These are phyloP conservation scores for Labeo rohita DNA, from an alignment of 2,113 vertebrate genomes.

Conservation along the genomic window DNA sequence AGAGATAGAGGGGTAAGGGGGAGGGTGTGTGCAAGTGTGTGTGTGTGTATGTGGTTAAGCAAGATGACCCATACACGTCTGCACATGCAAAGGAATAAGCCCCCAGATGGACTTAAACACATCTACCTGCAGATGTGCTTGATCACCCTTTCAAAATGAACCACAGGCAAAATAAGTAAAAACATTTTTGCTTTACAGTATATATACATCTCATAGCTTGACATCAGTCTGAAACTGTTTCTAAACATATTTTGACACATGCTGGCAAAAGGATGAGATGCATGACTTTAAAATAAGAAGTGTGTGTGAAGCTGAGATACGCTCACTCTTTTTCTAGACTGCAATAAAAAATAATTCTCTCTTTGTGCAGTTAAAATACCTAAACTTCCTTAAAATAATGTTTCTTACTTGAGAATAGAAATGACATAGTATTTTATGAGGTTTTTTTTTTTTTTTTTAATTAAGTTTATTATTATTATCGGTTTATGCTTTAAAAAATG, in stretches of 20 bases:
- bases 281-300: neutral
- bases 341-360: neutral
- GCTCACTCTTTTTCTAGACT: neutral
- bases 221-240: neutral
- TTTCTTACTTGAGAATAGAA: neutral
- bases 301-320: neutral
- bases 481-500: neutral
- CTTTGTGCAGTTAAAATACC: neutral
- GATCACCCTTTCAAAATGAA: neutral
- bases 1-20: slow-evolving; percentile 30
- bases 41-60: neutral
- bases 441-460: no score
- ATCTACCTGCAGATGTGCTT: slow-evolving; percentile 11
- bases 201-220: neutral
- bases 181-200: neutral
- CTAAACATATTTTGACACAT: neutral
- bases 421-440: neutral
- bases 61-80: slow-evolving; percentile 9
- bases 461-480: neutral
- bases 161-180: neutral
- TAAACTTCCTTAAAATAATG: neutral
- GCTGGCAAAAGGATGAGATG: neutral
- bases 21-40: slow-evolving; percentile 7
- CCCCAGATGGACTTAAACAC: neutral
- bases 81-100: slow-evolving; percentile 26